Percentiles rank a stretch among this genome's conserved stretches.
Conservation (phyloP, 35 echinoderm and acorn worm species). For the Diadema setosum region DNA sequence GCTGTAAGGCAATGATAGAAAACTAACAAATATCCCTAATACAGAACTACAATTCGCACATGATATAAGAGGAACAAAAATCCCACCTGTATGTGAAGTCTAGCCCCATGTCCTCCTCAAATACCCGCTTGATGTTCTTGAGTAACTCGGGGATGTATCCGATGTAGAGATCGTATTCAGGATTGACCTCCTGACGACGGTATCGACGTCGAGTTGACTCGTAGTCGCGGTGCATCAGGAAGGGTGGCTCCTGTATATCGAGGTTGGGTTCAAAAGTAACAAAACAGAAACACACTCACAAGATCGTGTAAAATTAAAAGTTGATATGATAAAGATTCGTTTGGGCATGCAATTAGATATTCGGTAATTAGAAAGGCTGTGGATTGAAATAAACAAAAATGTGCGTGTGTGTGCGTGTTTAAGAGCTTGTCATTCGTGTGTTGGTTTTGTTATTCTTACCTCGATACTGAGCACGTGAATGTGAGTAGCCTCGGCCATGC, state of each 20-base stretch:
- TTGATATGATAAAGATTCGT: no score
- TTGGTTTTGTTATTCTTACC: no score
- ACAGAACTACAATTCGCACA: no score
- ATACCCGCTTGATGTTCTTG: constrained; percentile 30
- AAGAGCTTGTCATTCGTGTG: no score
- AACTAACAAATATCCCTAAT: not conserved
- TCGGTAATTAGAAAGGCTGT: no score
- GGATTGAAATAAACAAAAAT: no score
- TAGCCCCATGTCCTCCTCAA: constrained; percentile 70
- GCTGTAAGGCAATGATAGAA: not conserved
- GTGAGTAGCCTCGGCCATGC: constrained; percentile 47
- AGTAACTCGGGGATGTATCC: constrained; percentile 62
- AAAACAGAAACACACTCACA: no score
- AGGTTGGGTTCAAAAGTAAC: no score
- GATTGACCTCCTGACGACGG: not conserved
- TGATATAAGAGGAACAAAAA: no score
- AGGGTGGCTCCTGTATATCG: constrained; percentile 70
- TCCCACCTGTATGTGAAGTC: constrained; percentile 61
- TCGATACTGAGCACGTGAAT: constrained; percentile 72
- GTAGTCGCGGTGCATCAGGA: constrained; percentile 56
- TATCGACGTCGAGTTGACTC: constrained; percentile 29
- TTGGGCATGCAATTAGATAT: no score
- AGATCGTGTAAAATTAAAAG: no score
- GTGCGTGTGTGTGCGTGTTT: no score
- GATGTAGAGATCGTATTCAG: constrained; percentile 25